These are phyloP conservation scores for Phengaris alcon DNA, from an alignment of 2,888 invertebrate species.

Conservation along the genomic window DNA sequence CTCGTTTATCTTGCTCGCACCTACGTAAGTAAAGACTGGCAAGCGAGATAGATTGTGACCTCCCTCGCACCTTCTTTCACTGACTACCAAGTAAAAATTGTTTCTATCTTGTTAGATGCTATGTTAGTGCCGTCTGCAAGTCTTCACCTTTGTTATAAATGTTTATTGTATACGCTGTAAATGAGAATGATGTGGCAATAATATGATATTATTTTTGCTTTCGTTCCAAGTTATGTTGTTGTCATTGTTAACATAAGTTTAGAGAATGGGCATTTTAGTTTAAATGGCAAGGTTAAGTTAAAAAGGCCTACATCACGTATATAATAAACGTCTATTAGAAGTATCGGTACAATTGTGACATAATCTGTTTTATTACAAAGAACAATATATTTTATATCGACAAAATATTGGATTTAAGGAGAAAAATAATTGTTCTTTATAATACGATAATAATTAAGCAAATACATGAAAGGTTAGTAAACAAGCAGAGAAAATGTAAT, in stretches of 20 bases:
- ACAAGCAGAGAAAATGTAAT: slow-evolving; percentile 23
- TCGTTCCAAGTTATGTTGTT: too few species aligned
- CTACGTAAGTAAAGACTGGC: not conserved
- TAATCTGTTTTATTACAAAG: slow-evolving; percentile 23
- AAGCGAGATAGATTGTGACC: too few species aligned
- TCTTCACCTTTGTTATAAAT: not conserved
- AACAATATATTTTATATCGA: not conserved
- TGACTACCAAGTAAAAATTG: too few species aligned
- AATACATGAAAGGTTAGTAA: slow-evolving; percentile 25
- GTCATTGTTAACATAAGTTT: too few species aligned
- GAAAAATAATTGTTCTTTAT: slow-evolving; percentile 11
- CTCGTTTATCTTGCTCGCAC: not conserved
- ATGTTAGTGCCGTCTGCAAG: not conserved
- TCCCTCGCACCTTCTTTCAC: too few species aligned
- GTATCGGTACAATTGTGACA: slow-evolving; percentile 20
- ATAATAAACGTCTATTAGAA: slow-evolving; percentile 13
- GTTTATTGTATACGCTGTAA: slow-evolving; percentile 11
- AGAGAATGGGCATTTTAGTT: too few species aligned
- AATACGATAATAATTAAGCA: slow-evolving; percentile 2
- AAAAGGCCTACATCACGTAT: not conserved
- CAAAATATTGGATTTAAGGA: too few species aligned
- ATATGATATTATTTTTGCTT: not conserved
- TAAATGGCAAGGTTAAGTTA: not conserved
- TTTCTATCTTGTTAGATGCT: too few species aligned
- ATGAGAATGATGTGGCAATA: not conserved